These are phyloP conservation scores for Megamerina dolium DNA, from an alignment of 2,888 invertebrate species.

Conservation along the genomic window DNA sequence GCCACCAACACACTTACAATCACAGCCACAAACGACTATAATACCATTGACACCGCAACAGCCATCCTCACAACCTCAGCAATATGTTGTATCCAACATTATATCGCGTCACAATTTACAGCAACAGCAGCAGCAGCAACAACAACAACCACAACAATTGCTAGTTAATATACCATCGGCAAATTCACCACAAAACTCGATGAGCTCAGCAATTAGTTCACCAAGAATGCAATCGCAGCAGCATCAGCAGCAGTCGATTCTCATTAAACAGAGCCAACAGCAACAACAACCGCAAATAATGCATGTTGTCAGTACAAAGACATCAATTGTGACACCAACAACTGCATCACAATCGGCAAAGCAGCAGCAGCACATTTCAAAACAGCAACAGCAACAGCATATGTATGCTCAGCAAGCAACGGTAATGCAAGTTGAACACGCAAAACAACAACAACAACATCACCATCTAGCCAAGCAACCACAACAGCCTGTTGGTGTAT, in stretches of 20 bases:
- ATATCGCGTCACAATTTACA: no score
- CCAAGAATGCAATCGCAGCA: slow-evolving; percentile 28
- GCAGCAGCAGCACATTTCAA: no score
- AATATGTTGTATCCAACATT: slow-evolving; percentile 29
- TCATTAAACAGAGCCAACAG: slow-evolving; percentile 38
- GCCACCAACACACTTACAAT: slow-evolving; percentile 8
- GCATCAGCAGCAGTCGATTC: slow-evolving; percentile 28
- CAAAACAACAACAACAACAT: slow-evolving; percentile 9
- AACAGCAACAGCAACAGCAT: slow-evolving; percentile 18
- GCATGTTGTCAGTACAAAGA: slow-evolving; percentile 42
- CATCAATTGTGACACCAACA: slow-evolving; percentile 25
- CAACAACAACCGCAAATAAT: slow-evolving; percentile 30
- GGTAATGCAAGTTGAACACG: slow-evolving; percentile 17
- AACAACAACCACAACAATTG: slow-evolving; percentile 34
- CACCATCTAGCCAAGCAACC: slow-evolving; percentile 14
- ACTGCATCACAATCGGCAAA: slow-evolving; percentile 12
- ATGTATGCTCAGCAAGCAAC: slow-evolving; percentile 17
- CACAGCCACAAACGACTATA: slow-evolving; percentile 12
- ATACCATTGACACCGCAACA: slow-evolving; percentile 15
- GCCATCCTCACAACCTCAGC: slow-evolving; percentile 13
- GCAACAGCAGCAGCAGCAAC: slow-evolving; percentile 29
- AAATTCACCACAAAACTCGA: slow-evolving; percentile 39
- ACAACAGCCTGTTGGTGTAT: slow-evolving; percentile 23
- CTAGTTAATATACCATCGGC: slow-evolving; percentile 43
- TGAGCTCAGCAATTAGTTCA: slow-evolving; percentile 29